A percentile compares a stretch with the other conserved stretches of the same genome.
phyloP scores from a whole-genome alignment of 1,140 invertebrate genomes.

The Drosophila littoralis region DNA sequence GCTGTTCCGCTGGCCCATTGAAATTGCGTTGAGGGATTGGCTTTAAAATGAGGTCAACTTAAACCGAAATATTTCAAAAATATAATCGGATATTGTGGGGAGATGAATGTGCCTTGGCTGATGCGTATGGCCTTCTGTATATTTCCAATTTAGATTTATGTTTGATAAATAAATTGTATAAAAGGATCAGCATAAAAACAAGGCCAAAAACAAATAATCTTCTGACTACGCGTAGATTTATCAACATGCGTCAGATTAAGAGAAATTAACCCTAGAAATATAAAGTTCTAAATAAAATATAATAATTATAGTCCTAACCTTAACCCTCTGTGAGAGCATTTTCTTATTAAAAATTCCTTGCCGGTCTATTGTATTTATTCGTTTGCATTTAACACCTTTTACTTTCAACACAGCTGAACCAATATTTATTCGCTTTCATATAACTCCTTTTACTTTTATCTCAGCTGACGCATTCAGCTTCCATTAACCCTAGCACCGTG shows the following conservation, averaged over 20 bases:
- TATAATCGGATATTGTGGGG: too few species aligned
- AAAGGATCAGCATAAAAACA: too few species aligned
- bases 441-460: constrained; percentile 22
- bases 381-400: too few species aligned
- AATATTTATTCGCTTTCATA: neutral
- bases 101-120: too few species aligned
- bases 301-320: neutral
- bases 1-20: constrained; percentile 7
- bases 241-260: too few species aligned
- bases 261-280: neutral
- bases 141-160: too few species aligned
- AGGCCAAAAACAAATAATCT: neutral
- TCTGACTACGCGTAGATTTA: too few species aligned
- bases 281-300: neutral
- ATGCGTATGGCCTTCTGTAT: too few species aligned
- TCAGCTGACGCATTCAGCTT: neutral
- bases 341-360: too few species aligned
- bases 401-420: too few species aligned
- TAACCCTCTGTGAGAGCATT: neutral
- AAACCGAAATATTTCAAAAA: neutral
- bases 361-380: too few species aligned
- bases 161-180: too few species aligned
- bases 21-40: neutral
- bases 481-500: neutral
- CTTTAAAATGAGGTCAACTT: constrained; percentile 5